A percentile compares a stretch with the other conserved stretches of the same genome.
Evolutionary conservation across 1,140 invertebrate species (phyloP).

Genomic region (Ceratina japonica): DNA sequence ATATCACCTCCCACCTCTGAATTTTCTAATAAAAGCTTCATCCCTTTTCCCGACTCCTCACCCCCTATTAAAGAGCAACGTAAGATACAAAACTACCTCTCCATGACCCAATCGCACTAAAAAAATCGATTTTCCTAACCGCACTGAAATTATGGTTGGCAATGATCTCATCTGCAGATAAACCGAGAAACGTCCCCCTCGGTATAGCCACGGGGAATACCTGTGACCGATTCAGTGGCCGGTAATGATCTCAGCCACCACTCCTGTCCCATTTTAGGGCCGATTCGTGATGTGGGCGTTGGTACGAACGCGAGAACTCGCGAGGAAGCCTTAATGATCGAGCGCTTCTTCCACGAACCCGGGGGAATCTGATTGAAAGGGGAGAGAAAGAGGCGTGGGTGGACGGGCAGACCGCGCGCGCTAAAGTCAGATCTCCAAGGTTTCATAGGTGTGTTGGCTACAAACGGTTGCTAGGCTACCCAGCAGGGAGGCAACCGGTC

Average conservation of each 20-base stretch:
- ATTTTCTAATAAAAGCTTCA: not conserved
- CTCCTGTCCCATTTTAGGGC: not conserved
- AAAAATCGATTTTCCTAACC: no score
- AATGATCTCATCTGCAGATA: no score
- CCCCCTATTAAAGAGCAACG: no score
- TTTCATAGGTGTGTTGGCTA: conserved; percentile 76
- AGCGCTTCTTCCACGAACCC: conserved; percentile 70
- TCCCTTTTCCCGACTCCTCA: no score
- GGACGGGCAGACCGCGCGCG: conserved; percentile 53
- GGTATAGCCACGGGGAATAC: no score
- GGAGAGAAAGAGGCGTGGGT: conserved; percentile 53
- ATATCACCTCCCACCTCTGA: not conserved
- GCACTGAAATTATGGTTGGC: no score
- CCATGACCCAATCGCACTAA: no score
- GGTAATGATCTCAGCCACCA: not conserved
- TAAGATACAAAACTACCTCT: no score
- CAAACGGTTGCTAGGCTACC: conserved; percentile 73
- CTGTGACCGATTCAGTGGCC: not conserved
- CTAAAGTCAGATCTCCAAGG: conserved; percentile 76
- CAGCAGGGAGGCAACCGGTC: conserved; percentile 74
- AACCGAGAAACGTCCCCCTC: no score
- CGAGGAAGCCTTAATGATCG: conserved; percentile 72
- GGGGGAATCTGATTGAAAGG: conserved; percentile 69
- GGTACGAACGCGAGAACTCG: conserved; percentile 69
- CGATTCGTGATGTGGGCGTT: conserved; percentile 40